Base-by-base conservation (phyloP, 2,888 invertebrate genomes). In the Celastrina argiolus region DNA sequence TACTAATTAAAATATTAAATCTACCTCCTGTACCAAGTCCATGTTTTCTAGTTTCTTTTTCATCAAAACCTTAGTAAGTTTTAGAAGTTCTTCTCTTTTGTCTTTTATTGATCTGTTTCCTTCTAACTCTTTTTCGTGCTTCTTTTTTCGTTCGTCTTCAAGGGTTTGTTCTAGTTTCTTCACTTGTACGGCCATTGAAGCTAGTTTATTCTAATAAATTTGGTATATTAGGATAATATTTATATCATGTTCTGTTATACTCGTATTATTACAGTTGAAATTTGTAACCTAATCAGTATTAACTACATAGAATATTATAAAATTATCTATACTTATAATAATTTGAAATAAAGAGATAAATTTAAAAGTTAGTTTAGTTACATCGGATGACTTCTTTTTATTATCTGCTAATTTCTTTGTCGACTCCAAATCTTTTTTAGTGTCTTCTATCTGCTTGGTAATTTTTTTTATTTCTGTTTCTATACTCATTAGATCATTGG, bases 11-110 rank as follows among this genome's bases (percentile, higher is more conserved):
- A 18, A 18, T 12, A 16, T 18, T 36, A 12, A 22, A 36, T 14
- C 22, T 64, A 85, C 90, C 84, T 88, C 87, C 36, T 85, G 81
- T 67, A 67, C 72, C 41, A 87, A 69, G 69, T 88, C 84, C 74
- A 88, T 88, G 56, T 84, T 84, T 72, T 88, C 83, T 12, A 91
- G 74, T 76, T 80, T 87, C 73, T 85, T 88, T 69, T 83, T 78
- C 14, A 90, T 66, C 18, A 89, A 70, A 16, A 78, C 69, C 69
- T 78, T 83, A 67, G 81, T 84, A n/a, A 87, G 76, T 69, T 83
- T 84, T 61, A 84, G 81, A 41, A 90, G 72, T 34, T 88, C 87
- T 1, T 80, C 80, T 69, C 90, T 82, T 1, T 85, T 84, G 59
- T 85, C 85, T 71, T 81, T 84, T 1, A 90, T 74, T 61, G 75